Percentiles rank a stretch among this genome's conserved stretches.
Evolutionary conservation across 35 echinoderm and acorn worm genomes (phyloP).

Genomic region (Heliocidaris erythrogramma): DNA sequence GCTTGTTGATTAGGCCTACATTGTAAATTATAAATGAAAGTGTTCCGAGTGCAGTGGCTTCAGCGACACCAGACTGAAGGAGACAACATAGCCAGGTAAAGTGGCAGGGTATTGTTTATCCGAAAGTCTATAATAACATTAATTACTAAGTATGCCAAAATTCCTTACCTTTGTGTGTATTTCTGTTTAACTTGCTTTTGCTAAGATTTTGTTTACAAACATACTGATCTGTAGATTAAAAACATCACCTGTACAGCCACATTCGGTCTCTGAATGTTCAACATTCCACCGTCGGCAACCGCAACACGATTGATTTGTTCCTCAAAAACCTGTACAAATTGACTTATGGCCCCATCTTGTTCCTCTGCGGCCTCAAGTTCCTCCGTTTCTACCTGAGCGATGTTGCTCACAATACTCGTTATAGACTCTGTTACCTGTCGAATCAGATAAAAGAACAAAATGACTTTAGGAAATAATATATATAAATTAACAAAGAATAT

Average conservation of each 20-base stretch:
- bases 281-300: neutral
- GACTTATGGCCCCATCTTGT: neutral
- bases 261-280: neutral
- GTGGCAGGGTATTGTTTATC: too few species aligned
- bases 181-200: too few species aligned
- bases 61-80: too few species aligned
- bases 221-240: too few species aligned
- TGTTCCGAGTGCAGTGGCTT: too few species aligned
- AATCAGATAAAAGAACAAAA: neutral
- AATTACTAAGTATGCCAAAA: neutral
- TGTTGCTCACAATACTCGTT: constrained; percentile 8
- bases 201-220: neutral
- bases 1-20: too few species aligned
- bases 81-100: too few species aligned
- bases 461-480: too few species aligned
- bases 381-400: neutral
- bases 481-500: too few species aligned
- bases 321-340: neutral
- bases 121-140: neutral
- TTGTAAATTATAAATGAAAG: too few species aligned
- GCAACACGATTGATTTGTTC: neutral
- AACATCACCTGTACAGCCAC: neutral
- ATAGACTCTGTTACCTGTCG: neutral
- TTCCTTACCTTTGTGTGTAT: too few species aligned
- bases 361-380: neutral